Percentiles rank a stretch among this genome's conserved stretches.
phyloP scores from a whole-genome alignment of 2,888 invertebrate genomes.

The Anarsia innoxiella region DNA sequence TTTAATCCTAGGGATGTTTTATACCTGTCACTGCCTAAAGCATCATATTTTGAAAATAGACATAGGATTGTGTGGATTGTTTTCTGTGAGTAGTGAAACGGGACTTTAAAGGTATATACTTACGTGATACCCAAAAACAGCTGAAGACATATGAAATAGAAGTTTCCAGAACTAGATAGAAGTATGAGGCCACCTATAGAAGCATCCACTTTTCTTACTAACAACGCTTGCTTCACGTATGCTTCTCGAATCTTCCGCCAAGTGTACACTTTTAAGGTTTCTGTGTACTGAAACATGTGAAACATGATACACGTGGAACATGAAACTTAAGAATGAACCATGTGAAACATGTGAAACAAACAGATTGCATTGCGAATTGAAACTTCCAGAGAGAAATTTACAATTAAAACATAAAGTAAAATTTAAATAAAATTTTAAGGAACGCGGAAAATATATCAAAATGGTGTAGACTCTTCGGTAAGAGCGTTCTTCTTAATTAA shows the following conservation, averaged over 20 bases:
- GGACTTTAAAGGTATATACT: no score
- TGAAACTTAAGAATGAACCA: no score
- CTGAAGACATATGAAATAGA: slow-evolving; percentile 82
- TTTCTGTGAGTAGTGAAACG: no score
- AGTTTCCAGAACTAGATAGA: slow-evolving; percentile 78
- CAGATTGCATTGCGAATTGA: no score
- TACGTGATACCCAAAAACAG: slow-evolving; percentile 80
- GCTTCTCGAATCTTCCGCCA: slow-evolving; percentile 80
- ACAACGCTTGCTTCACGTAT: slow-evolving; percentile 74
- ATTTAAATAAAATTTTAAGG: background rate
- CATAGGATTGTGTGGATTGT: background rate
- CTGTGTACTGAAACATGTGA: slow-evolving; percentile 26
- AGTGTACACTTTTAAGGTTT: slow-evolving; percentile 30
- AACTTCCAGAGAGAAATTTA: no score
- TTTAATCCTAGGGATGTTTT: no score
- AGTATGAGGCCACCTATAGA: slow-evolving; percentile 76
- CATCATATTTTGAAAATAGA: background rate
- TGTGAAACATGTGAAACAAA: no score
- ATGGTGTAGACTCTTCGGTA: background rate
- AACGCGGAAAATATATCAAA: background rate
- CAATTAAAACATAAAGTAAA: no score
- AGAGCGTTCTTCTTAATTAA: no score
- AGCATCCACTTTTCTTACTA: slow-evolving; percentile 75
- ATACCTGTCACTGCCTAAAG: background rate
- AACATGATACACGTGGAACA: background rate